phyloP scores from a whole-genome alignment of 2,888 invertebrate genomes.

The Leistus spinibarbis region DNA sequence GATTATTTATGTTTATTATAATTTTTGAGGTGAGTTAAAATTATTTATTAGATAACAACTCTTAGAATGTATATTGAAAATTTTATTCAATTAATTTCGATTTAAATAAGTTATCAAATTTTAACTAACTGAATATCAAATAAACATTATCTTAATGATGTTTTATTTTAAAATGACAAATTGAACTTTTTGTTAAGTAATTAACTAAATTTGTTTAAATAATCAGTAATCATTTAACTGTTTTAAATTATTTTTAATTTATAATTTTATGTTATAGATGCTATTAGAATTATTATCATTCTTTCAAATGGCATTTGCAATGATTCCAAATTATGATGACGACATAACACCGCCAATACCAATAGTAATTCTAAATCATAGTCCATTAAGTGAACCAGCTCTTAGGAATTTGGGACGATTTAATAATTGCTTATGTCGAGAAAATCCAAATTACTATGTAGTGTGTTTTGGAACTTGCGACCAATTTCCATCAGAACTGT shows the following conservation, averaged over 20 bases:
- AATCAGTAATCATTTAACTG: neutral
- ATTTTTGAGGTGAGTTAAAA: neutral
- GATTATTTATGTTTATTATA: neutral
- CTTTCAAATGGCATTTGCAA: neutral
- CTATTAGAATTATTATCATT: neutral
- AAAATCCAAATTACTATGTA: slow-evolving; percentile 53
- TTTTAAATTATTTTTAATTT: neutral
- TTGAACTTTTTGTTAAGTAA: too few species aligned
- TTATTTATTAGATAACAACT: too few species aligned
- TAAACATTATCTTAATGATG: too few species aligned
- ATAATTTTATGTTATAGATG: neutral
- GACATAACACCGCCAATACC: slow-evolving; percentile 19
- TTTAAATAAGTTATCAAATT: too few species aligned
- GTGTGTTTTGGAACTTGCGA: slow-evolving; percentile 64
- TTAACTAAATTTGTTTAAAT: neutral
- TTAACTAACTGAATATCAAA: too few species aligned
- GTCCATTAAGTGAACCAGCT: slow-evolving; percentile 13
- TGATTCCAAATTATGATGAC: slow-evolving; percentile 16
- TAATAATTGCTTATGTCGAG: slow-evolving; percentile 63
- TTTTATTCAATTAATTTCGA: neutral
- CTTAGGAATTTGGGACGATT: neutral
- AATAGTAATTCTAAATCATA: slow-evolving; percentile 20
- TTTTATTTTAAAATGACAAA: too few species aligned
- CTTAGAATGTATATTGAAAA: too few species aligned
- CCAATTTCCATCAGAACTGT: slow-evolving; percentile 60